Evolutionary conservation across 2,888 invertebrate species (phyloP).

Genomic region (Fragum sueziense): DNA sequence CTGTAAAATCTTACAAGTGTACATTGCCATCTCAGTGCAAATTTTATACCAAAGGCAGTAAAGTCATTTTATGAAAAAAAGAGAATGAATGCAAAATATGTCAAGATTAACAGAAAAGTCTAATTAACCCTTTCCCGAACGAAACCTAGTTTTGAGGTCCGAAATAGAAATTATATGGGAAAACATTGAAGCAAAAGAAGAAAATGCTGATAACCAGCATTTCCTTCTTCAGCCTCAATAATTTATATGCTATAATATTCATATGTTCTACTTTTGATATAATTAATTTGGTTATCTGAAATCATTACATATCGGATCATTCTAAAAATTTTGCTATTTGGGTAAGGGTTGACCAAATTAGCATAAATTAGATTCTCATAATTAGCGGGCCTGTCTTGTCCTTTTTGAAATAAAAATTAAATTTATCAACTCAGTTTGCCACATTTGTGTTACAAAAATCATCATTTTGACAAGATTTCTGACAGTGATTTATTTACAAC

Average conservation of each 20-base stretch:
- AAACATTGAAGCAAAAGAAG: too few species aligned
- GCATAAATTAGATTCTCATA: slow-evolving; percentile 4
- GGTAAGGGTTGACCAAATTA: neutral
- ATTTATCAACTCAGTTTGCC: slow-evolving; percentile 7
- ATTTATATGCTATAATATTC: too few species aligned
- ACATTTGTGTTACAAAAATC: slow-evolving; percentile 10
- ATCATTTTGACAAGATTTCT: neutral
- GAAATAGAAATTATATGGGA: too few species aligned
- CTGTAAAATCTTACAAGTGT: too few species aligned
- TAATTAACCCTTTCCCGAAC: too few species aligned
- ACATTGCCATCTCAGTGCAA: too few species aligned
- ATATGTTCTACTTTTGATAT: neutral
- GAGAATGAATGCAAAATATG: neutral
- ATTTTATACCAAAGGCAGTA: too few species aligned
- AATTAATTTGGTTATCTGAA: neutral
- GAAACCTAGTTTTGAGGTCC: too few species aligned
- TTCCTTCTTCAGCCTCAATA: too few species aligned
- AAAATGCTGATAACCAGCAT: too few species aligned
- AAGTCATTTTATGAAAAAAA: too few species aligned
- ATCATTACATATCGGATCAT: neutral
- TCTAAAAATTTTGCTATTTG: too few species aligned
- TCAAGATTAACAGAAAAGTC: neutral
- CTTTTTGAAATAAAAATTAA: neutral
- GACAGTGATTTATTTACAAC: neutral
- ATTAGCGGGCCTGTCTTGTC: neutral